Evolutionary conservation across 2,888 invertebrate genomes (phyloP), one percentile per base, ranked within the genome.

Genomic region (Aphrophora alni): DNA sequence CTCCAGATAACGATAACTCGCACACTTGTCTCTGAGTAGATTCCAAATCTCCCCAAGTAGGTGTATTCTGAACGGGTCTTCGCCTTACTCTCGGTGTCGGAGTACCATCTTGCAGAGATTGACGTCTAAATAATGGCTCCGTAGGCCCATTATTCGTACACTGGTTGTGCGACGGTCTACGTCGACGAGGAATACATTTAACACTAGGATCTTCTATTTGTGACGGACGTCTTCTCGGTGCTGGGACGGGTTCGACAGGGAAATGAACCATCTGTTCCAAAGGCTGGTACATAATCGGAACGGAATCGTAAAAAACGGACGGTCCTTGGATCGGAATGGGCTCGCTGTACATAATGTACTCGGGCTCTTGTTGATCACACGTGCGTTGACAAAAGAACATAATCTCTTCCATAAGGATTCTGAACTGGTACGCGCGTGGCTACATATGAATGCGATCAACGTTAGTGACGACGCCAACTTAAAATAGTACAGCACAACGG

Each of bases 211-310:
- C 77, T 59, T 59, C 59, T n/a, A 59, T 8, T 21, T 59, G 78
- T 14, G 38, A 69, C 38, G 80, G 80, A n/a, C 81, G 75, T 12
- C 81, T 28, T 28, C 73, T 24, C 21, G 74, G 77, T 28, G 70
- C 75, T 73, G 80, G 80, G 27, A 73, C 26, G 17, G 51, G 71
- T 59, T 76, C 25, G 28, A 79, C 74, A 10, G 73, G 74, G 59
- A 59, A 59, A 59, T 10, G 59, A 21, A 59, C 59, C 2, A 59
- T 59, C 59, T 4, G n/a, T 21, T 59, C 59, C 59, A 74, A 73
- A 21, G 78, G 78, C 74, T 79, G 74, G 74, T 79, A 79, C 33
- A 79, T 68, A 5, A 79, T 79, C 74, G 74, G 38, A 33, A 71
- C 76, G 12, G 77, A 27, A 17, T 28, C 68, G n/a, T 51, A 51